Conservation (phyloP, 2,888 invertebrate species). For the Liposcelis brunnea region DNA sequence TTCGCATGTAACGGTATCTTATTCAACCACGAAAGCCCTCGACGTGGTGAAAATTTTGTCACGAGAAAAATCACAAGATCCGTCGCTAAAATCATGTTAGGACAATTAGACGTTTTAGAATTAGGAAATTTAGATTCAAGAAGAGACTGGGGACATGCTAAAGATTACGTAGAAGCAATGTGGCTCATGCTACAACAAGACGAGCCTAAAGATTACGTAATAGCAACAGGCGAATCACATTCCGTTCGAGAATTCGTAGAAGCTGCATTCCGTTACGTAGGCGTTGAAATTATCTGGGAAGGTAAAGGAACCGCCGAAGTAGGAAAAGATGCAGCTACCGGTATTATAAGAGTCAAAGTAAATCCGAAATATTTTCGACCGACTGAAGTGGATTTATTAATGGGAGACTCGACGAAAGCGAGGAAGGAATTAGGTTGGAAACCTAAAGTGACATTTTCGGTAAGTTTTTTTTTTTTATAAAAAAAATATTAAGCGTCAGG, state of each 20-base stretch:
- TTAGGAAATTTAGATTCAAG: slow-evolving; percentile 90
- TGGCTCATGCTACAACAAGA: slow-evolving; percentile 97
- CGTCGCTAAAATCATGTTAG: slow-evolving; percentile 88
- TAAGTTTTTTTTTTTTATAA: no score
- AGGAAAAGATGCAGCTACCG: slow-evolving; percentile 48
- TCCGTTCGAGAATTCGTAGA: slow-evolving; percentile 95
- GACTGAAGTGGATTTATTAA: slow-evolving; percentile 86
- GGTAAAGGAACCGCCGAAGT: slow-evolving; percentile 72
- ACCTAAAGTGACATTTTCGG: slow-evolving; percentile 59
- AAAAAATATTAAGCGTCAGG: background rate
- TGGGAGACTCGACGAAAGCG: slow-evolving; percentile 91
- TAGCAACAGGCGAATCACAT: slow-evolving; percentile 88
- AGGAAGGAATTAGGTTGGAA: slow-evolving; percentile 71
- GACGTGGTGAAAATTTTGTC: slow-evolving; percentile 95
- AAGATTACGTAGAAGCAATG: slow-evolving; percentile 96
- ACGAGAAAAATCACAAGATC: slow-evolving; percentile 95
- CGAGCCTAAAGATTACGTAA: slow-evolving; percentile 85
- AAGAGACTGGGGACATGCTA: slow-evolving; percentile 97
- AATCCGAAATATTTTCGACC: slow-evolving; percentile 93
- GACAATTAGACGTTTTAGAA: slow-evolving; percentile 68
- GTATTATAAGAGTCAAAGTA: slow-evolving; percentile 62
- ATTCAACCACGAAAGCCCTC: slow-evolving; percentile 92
- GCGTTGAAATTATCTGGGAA: slow-evolving; percentile 68
- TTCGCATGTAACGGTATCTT: slow-evolving; percentile 91
- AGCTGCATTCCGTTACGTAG: slow-evolving; percentile 69